Conservation (phyloP, 2,797 vertebrate species). For the Karalla daura region DNA sequence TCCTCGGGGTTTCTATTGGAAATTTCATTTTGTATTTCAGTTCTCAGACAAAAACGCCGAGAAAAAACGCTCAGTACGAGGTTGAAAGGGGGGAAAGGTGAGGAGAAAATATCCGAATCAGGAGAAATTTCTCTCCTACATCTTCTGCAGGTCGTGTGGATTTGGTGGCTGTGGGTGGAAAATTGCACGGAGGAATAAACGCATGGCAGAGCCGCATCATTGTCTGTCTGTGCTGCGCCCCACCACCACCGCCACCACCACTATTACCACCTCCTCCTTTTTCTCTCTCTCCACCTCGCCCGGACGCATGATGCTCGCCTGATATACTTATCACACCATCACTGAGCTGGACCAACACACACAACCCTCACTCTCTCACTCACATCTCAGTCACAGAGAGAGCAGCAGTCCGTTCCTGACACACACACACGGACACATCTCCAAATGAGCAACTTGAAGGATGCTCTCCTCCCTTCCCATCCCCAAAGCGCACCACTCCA, state of each 20-base stretch:
- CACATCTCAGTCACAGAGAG: background rate
- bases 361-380: background rate
- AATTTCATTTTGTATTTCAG: slow-evolving; percentile 97
- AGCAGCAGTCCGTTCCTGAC: slow-evolving; percentile 48
- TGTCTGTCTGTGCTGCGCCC: slow-evolving; percentile 59
- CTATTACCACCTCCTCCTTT: slow-evolving; percentile 1
- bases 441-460: slow-evolving; percentile 59
- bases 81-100: slow-evolving; percentile 65
- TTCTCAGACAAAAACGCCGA: slow-evolving; percentile 70
- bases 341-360: slow-evolving; percentile 33
- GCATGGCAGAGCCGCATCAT: slow-evolving; percentile 67
- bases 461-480: slow-evolving; percentile 64
- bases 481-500: slow-evolving; percentile 39
- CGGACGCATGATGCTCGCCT: slow-evolving; percentile 53
- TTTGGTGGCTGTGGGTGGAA: slow-evolving; percentile 62
- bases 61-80: slow-evolving; percentile 56
- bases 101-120: slow-evolving; percentile 69
- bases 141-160: slow-evolving; percentile 49
- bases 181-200: slow-evolving; percentile 46
- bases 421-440: slow-evolving; percentile 24
- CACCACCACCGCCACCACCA: too few species aligned
- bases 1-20: slow-evolving; percentile 95
- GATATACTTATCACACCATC: slow-evolving; percentile 52
- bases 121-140: slow-evolving; percentile 61
- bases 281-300: slow-evolving; percentile 46